A percentile compares a stretch with the other conserved stretches of the same genome.
These are phyloP conservation scores for Fringilla coelebs DNA, from an alignment of 2,797 vertebrate species.

Conservation along the genomic window DNA sequence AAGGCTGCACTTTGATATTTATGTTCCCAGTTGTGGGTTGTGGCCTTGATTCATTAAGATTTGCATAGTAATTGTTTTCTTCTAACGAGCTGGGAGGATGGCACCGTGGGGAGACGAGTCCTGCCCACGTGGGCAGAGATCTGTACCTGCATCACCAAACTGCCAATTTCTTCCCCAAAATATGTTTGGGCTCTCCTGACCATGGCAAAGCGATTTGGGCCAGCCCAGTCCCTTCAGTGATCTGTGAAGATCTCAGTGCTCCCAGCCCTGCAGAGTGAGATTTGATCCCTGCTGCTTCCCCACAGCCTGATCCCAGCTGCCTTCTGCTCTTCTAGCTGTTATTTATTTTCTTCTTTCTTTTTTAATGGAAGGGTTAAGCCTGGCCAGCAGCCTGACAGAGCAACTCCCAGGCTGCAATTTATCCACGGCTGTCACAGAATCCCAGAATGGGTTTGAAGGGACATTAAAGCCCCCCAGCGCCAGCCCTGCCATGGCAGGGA, in stretches of 20 bases:
- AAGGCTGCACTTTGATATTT: constrained; percentile 54
- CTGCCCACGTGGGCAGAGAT: rapidly evolving
- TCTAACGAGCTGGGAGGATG: constrained; percentile 38
- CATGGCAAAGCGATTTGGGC: rapidly evolving
- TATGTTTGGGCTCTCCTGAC: rapidly evolving
- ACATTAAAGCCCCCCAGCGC: rapidly evolving
- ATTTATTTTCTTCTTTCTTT: neutral
- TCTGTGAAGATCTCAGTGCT: neutral
- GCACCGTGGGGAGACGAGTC: neutral
- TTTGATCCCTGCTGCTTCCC: neutral
- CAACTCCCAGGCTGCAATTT: neutral
- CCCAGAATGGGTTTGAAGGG: neutral
- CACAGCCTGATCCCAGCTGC: rapidly evolving
- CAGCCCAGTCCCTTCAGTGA: neutral
- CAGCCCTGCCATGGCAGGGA: neutral
- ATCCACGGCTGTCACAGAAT: neutral
- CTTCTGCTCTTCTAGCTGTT: neutral
- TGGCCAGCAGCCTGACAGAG: neutral
- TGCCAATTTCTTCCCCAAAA: neutral
- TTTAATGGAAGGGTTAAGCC: neutral
- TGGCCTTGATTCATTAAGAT: constrained; percentile 58
- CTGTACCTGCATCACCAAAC: neutral
- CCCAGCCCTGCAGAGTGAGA: neutral
- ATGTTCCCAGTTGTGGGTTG: constrained; percentile 44
- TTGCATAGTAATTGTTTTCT: constrained; percentile 65